These are phyloP conservation scores for Schizopygopsis malacanthus DNA, from an alignment of 2,797 vertebrate species.

Conservation along the genomic window DNA sequence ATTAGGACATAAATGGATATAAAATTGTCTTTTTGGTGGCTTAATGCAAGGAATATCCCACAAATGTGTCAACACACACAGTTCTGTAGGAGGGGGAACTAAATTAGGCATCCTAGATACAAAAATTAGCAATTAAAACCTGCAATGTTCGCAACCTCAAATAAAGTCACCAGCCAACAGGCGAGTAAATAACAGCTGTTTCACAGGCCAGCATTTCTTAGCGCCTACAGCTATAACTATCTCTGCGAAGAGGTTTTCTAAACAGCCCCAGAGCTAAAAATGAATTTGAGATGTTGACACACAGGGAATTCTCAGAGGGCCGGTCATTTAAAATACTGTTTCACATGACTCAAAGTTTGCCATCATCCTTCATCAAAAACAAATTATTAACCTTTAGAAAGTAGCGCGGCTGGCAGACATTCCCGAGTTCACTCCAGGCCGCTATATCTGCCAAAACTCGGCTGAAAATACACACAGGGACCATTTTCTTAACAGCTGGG, in stretches of 20 bases:
- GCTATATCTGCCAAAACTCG: constrained; percentile 52
- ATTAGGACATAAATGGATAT: background rate
- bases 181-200: constrained; percentile 9
- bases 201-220: background rate
- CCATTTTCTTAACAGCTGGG: constrained; percentile 64
- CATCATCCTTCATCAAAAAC: constrained; percentile 50
- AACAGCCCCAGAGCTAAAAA: constrained; percentile 30
- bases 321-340: constrained; percentile 42
- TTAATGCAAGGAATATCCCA: background rate
- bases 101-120: background rate
- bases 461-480: constrained; percentile 54
- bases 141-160: background rate
- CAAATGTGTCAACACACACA: background rate
- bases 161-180: background rate
- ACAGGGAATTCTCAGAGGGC: constrained; percentile 31
- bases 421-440: constrained; percentile 50
- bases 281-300: constrained; percentile 24
- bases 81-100: background rate
- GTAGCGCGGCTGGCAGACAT: constrained; percentile 36
- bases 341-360: constrained; percentile 35
- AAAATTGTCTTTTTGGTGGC: background rate
- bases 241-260: background rate
- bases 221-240: background rate
- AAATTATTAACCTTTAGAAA: constrained; percentile 52
- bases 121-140: background rate